These are phyloP conservation scores for Ormyrus labotus DNA, from an alignment of 2,888 invertebrate genomes.

Conservation along the genomic window DNA sequence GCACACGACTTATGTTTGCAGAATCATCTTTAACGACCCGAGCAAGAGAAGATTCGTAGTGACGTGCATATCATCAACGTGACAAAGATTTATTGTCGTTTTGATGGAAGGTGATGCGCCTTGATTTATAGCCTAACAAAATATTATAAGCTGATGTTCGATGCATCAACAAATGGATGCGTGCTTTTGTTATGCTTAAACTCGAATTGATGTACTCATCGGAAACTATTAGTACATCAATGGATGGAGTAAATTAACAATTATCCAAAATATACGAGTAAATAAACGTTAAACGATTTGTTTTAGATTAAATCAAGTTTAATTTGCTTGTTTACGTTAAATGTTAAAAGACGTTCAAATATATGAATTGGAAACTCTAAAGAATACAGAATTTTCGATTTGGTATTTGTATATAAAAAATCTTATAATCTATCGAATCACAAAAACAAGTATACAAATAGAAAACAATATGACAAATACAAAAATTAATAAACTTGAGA, in stretches of 20 bases:
- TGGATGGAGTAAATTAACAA: no score
- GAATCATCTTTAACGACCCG: slow-evolving; percentile 46
- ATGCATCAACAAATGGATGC: slow-evolving; percentile 17
- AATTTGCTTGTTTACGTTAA: no score
- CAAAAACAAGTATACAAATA: no score
- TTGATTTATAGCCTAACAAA: slow-evolving; percentile 43
- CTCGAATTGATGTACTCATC: neutral
- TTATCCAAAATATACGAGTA: no score
- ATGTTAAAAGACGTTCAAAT: no score
- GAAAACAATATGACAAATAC: no score
- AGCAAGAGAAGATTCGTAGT: slow-evolving; percentile 42
- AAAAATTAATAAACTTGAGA: slow-evolving; percentile 2
- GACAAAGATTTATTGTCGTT: slow-evolving; percentile 52
- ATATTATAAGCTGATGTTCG: slow-evolving; percentile 27
- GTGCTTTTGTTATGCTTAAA: slow-evolving; percentile 2
- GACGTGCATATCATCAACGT: slow-evolving; percentile 40
- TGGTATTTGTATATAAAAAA: no score
- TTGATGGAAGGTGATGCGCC: slow-evolving; percentile 32
- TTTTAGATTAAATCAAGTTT: no score
- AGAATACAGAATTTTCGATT: no score
- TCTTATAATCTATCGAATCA: no score
- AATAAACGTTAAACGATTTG: neutral
- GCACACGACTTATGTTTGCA: slow-evolving; percentile 25
- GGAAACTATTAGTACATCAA: neutral
- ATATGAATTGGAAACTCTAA: no score